Evolutionary conservation across 2,888 invertebrate genomes (phyloP).

Genomic region (Parapristionchus giblindavisi): DNA sequence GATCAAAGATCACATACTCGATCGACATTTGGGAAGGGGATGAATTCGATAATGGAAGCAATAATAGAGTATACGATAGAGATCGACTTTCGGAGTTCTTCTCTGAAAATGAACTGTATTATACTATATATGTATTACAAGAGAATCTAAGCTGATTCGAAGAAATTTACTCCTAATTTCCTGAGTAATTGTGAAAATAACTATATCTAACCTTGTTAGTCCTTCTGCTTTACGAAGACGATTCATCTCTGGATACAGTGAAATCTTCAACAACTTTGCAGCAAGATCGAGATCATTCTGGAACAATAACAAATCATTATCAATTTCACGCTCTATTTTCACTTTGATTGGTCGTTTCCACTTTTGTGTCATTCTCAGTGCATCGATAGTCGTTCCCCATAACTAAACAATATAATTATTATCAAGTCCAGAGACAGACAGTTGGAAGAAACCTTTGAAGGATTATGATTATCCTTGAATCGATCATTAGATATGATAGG

Average conservation of each 20-base stretch:
- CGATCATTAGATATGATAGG: neutral
- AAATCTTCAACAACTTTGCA: neutral
- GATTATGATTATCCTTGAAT: neutral
- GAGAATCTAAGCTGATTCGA: no score
- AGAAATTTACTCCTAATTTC: no score
- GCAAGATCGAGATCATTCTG: conserved; percentile 11
- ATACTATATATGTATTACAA: neutral
- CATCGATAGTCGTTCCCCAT: conserved; percentile 23
- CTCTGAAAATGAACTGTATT: neutral
- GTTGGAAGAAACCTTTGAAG: neutral
- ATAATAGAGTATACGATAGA: conserved; percentile 12
- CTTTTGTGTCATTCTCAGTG: neutral
- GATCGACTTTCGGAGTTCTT: conserved; percentile 23
- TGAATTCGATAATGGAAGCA: conserved; percentile 12
- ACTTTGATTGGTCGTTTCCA: conserved; percentile 24
- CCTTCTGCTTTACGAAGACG: neutral
- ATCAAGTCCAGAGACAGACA: neutral
- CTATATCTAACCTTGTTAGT: neutral
- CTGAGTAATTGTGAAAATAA: neutral
- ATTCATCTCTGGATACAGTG: conserved; percentile 13
- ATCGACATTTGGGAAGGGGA: conserved; percentile 11
- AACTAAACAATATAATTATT: conserved; percentile 1
- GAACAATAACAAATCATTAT: neutral
- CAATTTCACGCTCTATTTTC: neutral
- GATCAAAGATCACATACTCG: conserved; percentile 26